phyloP scores from a whole-genome alignment of 2,113 vertebrate genomes.

The Toxostoma redivivum region DNA sequence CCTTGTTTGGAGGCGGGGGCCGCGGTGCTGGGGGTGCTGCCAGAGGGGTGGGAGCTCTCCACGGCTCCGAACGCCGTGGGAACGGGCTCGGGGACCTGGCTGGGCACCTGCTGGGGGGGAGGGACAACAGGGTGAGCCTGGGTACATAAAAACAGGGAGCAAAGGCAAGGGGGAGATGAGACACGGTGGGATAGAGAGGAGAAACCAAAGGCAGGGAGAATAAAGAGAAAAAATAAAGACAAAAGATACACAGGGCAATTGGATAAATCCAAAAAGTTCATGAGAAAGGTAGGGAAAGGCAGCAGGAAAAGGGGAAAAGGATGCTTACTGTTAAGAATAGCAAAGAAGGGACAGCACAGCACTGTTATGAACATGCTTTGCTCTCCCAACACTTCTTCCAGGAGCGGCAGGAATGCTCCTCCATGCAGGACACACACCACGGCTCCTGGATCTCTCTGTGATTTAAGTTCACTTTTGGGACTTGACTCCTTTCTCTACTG shows the following conservation, averaged over 20 bases:
- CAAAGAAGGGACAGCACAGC: conserved; percentile 41
- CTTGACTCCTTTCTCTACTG: neutral
- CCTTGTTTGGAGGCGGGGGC: conserved; percentile 79
- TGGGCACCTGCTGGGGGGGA: conserved; percentile 88
- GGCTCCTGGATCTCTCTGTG: neutral
- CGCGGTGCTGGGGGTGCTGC: conserved; percentile 59
- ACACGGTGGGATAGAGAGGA: neutral
- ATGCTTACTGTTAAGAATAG: conserved; percentile 70
- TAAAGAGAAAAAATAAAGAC: neutral
- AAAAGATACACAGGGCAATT: neutral
- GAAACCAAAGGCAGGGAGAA: neutral
- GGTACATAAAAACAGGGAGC: conserved; percentile 67
- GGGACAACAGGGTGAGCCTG: conserved; percentile 84
- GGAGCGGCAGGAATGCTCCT: neutral
- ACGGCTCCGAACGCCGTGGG: conserved; percentile 70
- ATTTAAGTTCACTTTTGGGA: neutral
- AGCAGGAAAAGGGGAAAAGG: conserved; percentile 53
- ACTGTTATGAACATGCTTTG: neutral
- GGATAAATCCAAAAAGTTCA: conserved; percentile 2
- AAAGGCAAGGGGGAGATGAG: neutral
- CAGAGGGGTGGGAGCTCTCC: conserved; percentile 73
- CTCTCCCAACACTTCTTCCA: neutral
- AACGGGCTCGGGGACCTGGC: conserved; percentile 87
- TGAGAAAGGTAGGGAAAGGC: conserved; percentile 23
- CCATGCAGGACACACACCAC: neutral